Evolutionary conservation across 2,888 invertebrate species (phyloP).

Genomic region (Brenthis daphne): DNA sequence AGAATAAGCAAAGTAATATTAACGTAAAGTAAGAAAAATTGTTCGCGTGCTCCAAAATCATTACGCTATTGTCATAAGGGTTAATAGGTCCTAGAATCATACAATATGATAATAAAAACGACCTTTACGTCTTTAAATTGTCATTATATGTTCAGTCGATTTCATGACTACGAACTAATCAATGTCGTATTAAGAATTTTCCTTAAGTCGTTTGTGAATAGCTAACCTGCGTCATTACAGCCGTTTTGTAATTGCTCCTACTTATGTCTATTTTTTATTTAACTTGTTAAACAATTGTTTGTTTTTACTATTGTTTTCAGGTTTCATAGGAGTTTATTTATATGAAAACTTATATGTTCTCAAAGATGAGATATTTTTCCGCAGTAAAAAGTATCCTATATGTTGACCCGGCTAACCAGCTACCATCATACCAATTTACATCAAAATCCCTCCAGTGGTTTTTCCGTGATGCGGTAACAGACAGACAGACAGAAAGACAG

Average conservation of each 20-base stretch:
- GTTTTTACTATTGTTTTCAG: constrained; percentile 39
- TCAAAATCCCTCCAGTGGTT: no score
- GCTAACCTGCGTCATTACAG: constrained; percentile 67
- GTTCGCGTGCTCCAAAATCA: constrained; percentile 71
- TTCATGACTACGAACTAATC: constrained; percentile 71
- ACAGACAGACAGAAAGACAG: no score
- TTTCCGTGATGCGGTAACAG: no score
- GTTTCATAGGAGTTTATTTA: no score
- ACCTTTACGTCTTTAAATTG: constrained; percentile 82
- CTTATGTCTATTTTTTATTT: constrained; percentile 67
- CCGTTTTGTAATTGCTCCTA: constrained; percentile 75
- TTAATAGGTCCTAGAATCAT: constrained; percentile 81
- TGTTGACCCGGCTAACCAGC: no score
- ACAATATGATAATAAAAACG: constrained; percentile 81
- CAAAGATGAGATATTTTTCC: constrained; percentile 2
- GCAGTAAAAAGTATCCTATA: neutral
- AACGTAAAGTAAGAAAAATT: constrained; percentile 56
- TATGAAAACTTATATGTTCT: no score
- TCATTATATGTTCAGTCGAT: constrained; percentile 72
- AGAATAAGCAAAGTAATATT: constrained; percentile 9
- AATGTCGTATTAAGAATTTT: constrained; percentile 80
- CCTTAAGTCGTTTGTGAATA: constrained; percentile 77
- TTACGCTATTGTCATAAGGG: constrained; percentile 79
- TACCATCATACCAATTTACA: no score
- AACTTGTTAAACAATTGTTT: constrained; percentile 49